Percentiles rank a stretch among this genome's conserved stretches.
phyloP scores from a whole-genome alignment of 2,888 invertebrate species.

The Steinernema scapterisci region DNA sequence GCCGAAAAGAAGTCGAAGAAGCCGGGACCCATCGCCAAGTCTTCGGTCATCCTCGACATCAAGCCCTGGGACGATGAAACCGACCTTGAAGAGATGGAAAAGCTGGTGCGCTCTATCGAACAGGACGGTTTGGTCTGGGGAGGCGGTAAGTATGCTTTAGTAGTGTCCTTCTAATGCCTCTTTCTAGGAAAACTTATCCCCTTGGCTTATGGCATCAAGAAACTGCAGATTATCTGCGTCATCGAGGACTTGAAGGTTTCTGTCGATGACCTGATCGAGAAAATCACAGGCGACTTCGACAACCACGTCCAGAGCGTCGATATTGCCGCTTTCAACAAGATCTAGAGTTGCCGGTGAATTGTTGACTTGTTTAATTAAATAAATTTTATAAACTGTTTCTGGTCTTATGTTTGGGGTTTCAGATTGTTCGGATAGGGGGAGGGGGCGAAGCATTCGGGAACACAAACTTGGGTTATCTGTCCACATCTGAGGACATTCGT shows the following conservation, averaged over 20 bases:
- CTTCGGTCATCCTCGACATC: slow-evolving; percentile 79
- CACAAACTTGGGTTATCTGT: too few species aligned
- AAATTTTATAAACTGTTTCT: neutral
- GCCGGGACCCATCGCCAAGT: slow-evolving; percentile 83
- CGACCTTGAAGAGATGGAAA: slow-evolving; percentile 45
- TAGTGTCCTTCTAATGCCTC: neutral
- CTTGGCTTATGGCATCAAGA: slow-evolving; percentile 58
- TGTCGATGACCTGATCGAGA: slow-evolving; percentile 61
- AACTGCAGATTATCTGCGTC: slow-evolving; percentile 61
- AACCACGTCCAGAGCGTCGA: slow-evolving; percentile 63
- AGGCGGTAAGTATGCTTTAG: slow-evolving; percentile 38
- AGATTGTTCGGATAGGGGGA: too few species aligned
- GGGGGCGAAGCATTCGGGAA: too few species aligned
- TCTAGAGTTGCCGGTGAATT: slow-evolving; percentile 42
- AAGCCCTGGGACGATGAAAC: slow-evolving; percentile 51
- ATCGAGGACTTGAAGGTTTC: slow-evolving; percentile 65
- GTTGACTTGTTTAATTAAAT: neutral
- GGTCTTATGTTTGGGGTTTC: too few species aligned
- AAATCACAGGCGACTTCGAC: slow-evolving; percentile 56
- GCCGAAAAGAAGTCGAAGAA: slow-evolving; percentile 48
- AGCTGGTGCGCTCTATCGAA: slow-evolving; percentile 40
- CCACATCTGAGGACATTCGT: too few species aligned
- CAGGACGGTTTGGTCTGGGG: slow-evolving; percentile 50
- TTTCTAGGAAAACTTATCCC: slow-evolving; percentile 44
- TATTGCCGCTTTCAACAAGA: slow-evolving; percentile 66